phyloP scores from a whole-genome alignment of 2,113 vertebrate species.

The Scytalopus superciliaris region DNA sequence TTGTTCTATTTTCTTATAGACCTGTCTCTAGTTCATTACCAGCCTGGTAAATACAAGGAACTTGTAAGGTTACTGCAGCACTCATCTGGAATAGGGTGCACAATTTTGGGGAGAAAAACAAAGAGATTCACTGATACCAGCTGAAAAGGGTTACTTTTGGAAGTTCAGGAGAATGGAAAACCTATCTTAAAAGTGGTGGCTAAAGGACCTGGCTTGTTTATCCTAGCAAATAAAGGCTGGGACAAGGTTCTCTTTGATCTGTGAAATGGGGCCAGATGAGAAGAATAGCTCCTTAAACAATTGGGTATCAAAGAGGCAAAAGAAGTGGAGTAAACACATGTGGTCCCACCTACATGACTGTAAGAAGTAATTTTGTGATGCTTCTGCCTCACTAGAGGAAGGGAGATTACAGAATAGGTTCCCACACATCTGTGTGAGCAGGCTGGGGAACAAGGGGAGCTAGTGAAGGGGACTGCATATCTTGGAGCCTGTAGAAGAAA shows the following conservation, averaged over 20 bases:
- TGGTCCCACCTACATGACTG: not conserved
- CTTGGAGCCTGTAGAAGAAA: not conserved
- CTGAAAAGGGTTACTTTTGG: not conserved
- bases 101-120: not conserved
- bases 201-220: not conserved
- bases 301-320: not conserved
- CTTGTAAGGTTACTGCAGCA: not conserved
- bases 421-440: accelerated
- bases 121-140: not conserved
- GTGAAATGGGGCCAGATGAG: not conserved
- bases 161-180: not conserved
- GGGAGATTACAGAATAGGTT: not conserved
- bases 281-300: not conserved
- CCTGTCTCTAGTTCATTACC: not conserved
- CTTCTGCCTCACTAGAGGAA: not conserved
- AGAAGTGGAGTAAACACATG: not conserved
- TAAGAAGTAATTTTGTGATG: not conserved
- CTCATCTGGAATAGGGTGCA: not conserved
- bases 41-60: not conserved
- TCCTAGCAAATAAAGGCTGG: slow-evolving; percentile 3
- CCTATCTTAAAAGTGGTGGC: slow-evolving; percentile 30
- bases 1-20: not conserved
- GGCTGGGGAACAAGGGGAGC: not conserved
- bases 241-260: not conserved
- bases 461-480: not conserved